These are phyloP conservation scores for Lepidochrysops patricia DNA, from an alignment of 2,888 invertebrate genomes.

Conservation along the genomic window DNA sequence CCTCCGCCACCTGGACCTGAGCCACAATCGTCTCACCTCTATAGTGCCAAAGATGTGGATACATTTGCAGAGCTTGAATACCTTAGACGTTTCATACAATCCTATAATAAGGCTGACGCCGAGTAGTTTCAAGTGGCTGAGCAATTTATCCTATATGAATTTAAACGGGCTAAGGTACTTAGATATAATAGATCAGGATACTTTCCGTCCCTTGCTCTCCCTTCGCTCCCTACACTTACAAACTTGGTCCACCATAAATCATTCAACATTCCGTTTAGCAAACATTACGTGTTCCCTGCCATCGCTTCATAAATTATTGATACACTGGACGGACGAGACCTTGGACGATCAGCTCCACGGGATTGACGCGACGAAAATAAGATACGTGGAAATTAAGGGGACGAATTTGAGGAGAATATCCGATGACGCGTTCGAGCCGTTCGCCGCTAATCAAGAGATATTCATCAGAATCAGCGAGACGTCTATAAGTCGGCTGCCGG, in stretches of 20 bases:
- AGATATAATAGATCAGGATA: slow-evolving; percentile 83
- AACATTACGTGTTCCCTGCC: slow-evolving; percentile 82
- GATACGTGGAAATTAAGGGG: slow-evolving; percentile 87
- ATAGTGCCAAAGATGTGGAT: slow-evolving; percentile 85
- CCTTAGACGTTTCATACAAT: slow-evolving; percentile 87
- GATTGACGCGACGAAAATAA: slow-evolving; percentile 84
- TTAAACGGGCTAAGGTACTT: slow-evolving; percentile 83
- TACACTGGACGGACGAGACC: slow-evolving; percentile 83
- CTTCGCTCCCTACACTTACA: slow-evolving; percentile 81
- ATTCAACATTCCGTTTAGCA: slow-evolving; percentile 78
- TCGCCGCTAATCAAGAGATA: slow-evolving; percentile 83
- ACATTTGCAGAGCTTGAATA: slow-evolving; percentile 80
- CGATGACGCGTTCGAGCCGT: slow-evolving; percentile 84
- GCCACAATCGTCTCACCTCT: slow-evolving; percentile 83
- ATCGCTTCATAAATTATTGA: slow-evolving; percentile 82
- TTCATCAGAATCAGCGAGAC: slow-evolving; percentile 85
- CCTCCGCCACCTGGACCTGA: slow-evolving; percentile 83
- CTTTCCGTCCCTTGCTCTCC: slow-evolving; percentile 81
- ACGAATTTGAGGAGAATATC: slow-evolving; percentile 81
- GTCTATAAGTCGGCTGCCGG: slow-evolving; percentile 84
- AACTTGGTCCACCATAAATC: slow-evolving; percentile 84
- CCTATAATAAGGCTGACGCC: slow-evolving; percentile 83
- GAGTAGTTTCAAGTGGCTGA: slow-evolving; percentile 81
- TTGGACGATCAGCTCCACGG: slow-evolving; percentile 85
- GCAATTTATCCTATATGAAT: slow-evolving; percentile 82